phyloP scores from a whole-genome alignment of 2,797 vertebrate species.

The Fistularia commersonii region DNA sequence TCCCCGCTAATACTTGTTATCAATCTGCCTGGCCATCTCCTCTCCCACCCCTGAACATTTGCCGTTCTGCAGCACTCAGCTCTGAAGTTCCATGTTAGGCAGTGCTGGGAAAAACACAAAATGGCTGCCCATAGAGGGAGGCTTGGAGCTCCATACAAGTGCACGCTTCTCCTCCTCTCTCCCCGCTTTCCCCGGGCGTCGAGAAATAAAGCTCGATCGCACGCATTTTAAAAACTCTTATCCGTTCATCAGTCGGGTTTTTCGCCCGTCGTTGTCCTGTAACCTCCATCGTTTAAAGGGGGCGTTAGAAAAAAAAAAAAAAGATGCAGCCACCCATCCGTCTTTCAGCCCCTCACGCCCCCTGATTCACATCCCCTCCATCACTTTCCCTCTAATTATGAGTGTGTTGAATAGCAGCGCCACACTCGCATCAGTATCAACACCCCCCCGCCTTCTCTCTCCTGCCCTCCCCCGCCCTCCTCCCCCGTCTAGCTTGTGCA shows the following conservation, averaged over 20 bases:
- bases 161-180: constrained; percentile 41
- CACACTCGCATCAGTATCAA: constrained; percentile 39
- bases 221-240: no score
- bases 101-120: constrained; percentile 67
- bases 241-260: not conserved
- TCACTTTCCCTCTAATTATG: constrained; percentile 53
- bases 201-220: no score
- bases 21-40: not conserved
- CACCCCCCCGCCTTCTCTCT: not conserved
- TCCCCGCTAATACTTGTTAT: not conserved
- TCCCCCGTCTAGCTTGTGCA: constrained; percentile 62
- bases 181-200: not conserved
- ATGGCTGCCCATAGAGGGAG: constrained; percentile 70
- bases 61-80: constrained; percentile 29
- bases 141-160: constrained; percentile 46
- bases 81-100: constrained; percentile 69
- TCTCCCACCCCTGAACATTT: not conserved
- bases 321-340: constrained; percentile 5
- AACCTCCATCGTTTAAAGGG: no score
- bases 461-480: constrained; percentile 2
- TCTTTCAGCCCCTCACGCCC: constrained; percentile 24
- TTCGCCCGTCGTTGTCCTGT: no score
- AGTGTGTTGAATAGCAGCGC: constrained; percentile 49
- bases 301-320: no score
- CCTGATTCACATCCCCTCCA: constrained; percentile 29